Evolutionary conservation across 2,113 vertebrate genomes (phyloP), one percentile per base, ranked within the genome.

Genomic region (Otolemur garnettii): DNA sequence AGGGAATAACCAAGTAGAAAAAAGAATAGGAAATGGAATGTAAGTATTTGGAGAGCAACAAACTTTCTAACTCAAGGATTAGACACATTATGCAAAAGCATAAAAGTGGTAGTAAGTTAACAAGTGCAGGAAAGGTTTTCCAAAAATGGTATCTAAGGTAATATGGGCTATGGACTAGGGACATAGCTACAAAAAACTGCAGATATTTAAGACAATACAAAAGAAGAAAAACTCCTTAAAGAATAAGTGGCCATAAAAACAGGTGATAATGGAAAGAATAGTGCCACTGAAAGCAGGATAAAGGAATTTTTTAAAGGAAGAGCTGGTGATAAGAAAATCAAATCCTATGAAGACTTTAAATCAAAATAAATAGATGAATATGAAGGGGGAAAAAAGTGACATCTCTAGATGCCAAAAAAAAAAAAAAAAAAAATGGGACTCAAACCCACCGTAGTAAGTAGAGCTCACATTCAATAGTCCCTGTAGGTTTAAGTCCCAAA

Each of bases 291-390:
- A 33, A 93, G 28, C 35, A 84, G 28, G 5, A 7, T 64, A 91
- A 79, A 85, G 8, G 5, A 80, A 21, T 95, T 95, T 87, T 95
- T 95, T 87, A 22, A 81, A 90, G 35, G 33, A 87, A 74, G 12
- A 91, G 66, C 2, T 74, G 81, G n/a, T 42, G 85, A 87, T 69
- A 3, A 28, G 30, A 62, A 69, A 17, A 80, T 80, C 53, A 90
- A 84, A 84, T 77, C 50, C 60, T 64, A n/a, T 42, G 38, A 19
- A 75, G 45, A 82, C 26, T 74, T 84, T 77, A 82, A 80, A 24
- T 35, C 35, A 93, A 93, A 60, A 78, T 45, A 86, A 78, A 26
- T 1, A 86, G 50, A 87, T 69, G n/a, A 57, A 92, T 74, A 13
- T 30, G 7, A 75, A 83, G 62, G 57, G 2, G 2, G 82, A 38